Conservation (phyloP, 2,113 vertebrate species). For the Neofelis nebulosa region DNA sequence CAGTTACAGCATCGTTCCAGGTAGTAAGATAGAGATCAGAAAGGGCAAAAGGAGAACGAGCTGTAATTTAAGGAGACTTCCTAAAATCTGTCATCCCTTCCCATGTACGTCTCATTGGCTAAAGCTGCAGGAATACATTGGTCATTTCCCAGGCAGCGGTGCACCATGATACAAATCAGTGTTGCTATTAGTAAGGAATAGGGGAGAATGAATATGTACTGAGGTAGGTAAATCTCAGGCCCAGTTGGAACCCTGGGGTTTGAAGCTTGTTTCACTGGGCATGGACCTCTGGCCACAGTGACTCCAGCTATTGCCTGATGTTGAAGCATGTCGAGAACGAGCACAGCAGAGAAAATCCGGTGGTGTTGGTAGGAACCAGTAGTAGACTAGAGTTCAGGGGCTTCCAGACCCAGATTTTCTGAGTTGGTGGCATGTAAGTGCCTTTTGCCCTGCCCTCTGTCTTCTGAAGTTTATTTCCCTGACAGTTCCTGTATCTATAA, state of each 20-base stretch:
- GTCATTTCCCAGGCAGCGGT: neutral
- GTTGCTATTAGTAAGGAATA: neutral
- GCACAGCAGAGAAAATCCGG: neutral
- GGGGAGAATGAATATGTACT: neutral
- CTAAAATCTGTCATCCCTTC: neutral
- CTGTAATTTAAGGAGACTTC: neutral
- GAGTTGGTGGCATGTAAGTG: neutral
- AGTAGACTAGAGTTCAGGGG: neutral
- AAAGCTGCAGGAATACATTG: neutral
- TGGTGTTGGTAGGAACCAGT: too few relatives aligned
- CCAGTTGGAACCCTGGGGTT: neutral
- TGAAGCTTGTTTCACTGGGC: neutral
- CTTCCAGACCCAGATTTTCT: neutral
- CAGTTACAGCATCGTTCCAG: neutral
- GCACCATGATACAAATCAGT: neutral
- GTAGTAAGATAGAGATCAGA: neutral
- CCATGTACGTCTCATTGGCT: neutral
- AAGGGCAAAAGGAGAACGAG: neutral
- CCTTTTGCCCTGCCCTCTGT: neutral
- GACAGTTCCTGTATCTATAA: neutral
- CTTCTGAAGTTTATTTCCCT: neutral
- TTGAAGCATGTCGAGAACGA: neutral
- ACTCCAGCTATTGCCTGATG: neutral
- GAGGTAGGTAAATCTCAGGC: neutral
- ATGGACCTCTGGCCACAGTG: neutral